Evolutionary conservation across 2,113 vertebrate species (phyloP).

Genomic region (Vicugna pacos): DNA sequence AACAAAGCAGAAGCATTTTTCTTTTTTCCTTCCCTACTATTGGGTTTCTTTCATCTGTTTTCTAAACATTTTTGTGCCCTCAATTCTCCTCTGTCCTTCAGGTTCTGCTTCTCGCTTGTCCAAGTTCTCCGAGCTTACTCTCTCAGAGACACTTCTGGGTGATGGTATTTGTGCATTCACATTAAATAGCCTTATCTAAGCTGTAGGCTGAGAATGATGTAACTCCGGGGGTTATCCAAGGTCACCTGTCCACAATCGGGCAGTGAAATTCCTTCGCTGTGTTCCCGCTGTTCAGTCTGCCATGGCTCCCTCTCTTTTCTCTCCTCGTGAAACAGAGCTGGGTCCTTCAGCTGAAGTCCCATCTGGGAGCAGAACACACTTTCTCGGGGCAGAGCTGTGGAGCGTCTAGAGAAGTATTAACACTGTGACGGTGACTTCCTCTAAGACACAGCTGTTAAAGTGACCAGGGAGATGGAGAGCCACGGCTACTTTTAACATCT

Average conservation of each 20-base stretch:
- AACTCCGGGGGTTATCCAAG: neutral
- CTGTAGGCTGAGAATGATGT: neutral
- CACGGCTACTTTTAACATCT: neutral
- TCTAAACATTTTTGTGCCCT: neutral
- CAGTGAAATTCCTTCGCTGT: neutral
- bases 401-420: neutral
- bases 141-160: neutral
- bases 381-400: neutral
- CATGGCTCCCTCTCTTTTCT: neutral
- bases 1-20: neutral
- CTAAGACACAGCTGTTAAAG: neutral
- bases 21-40: neutral
- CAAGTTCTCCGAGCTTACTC: neutral
- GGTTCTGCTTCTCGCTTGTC: neutral
- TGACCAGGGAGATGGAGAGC: no score
- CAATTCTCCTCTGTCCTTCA: neutral
- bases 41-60: slow-evolving; percentile 9
- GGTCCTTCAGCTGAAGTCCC: neutral
- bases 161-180: neutral
- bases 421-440: neutral
- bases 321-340: neutral
- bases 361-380: neutral
- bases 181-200: neutral
- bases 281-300: neutral
- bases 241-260: neutral